Percentiles rank a stretch among this genome's conserved stretches.
Conservation (phyloP, 2,797 vertebrate genomes). For the Neopelma chrysocephalum region DNA sequence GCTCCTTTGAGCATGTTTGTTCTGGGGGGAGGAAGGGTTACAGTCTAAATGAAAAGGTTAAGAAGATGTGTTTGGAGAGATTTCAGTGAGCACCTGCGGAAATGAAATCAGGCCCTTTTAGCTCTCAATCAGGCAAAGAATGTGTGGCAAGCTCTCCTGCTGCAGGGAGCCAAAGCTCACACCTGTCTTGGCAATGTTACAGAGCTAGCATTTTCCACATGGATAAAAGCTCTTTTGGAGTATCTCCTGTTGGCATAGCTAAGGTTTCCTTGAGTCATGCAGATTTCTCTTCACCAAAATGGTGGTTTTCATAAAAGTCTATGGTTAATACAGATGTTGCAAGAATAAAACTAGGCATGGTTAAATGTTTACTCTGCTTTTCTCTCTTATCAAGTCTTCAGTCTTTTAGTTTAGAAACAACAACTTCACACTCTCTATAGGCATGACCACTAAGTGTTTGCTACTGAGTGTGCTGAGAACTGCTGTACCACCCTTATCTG, state of each 20-base stretch:
- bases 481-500: neutral
- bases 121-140: constrained; percentile 61
- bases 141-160: constrained; percentile 55
- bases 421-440: neutral
- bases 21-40: constrained; percentile 35
- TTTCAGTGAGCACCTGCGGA: constrained; percentile 63
- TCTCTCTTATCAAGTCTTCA: neutral
- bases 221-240: constrained; percentile 28
- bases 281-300: neutral
- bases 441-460: neutral
- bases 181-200: constrained; percentile 65
- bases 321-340: neutral
- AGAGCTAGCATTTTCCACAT: constrained; percentile 29
- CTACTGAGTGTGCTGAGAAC: neutral
- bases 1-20: neutral
- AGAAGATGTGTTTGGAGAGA: constrained; percentile 59
- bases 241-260: neutral
- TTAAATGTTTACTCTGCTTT: neutral
- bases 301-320: neutral
- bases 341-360: neutral
- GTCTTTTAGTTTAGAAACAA: neutral
- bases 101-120: constrained; percentile 65
- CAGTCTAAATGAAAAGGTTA: constrained; percentile 57
- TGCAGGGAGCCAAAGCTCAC: constrained; percentile 64
- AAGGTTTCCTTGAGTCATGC: neutral